These are phyloP conservation scores for Hydriomena furcata DNA, from an alignment of 2,888 invertebrate genomes.

Conservation along the genomic window DNA sequence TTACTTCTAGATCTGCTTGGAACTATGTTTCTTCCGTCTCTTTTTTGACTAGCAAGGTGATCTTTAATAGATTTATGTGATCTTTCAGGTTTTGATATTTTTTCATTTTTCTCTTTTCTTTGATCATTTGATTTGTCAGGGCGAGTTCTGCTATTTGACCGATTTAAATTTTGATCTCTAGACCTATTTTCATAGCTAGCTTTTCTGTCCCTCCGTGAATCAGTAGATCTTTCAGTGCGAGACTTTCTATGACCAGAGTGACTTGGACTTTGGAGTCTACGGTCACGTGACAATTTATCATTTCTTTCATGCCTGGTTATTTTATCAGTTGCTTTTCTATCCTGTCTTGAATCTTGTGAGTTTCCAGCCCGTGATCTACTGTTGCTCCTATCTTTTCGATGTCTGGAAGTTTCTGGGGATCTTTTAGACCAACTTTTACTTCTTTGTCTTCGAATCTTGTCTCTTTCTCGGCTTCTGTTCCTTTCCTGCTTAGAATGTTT, in stretches of 20 bases:
- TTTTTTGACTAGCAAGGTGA: not conserved
- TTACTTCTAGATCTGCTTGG: slow-evolving; percentile 5
- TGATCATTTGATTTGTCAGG: not conserved
- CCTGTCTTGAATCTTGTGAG: slow-evolving; percentile 21
- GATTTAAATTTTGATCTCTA: slow-evolving; percentile 9
- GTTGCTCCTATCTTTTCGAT: slow-evolving; percentile 18
- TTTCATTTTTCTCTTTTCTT: not conserved
- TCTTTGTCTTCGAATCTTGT: slow-evolving; percentile 32
- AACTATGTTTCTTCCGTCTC: not conserved
- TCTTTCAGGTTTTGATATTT: not conserved
- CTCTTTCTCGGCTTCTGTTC: slow-evolving; percentile 30
- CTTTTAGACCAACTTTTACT: slow-evolving; percentile 26
- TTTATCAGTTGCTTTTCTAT: slow-evolving; percentile 2
- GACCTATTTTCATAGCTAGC: slow-evolving; percentile 4
- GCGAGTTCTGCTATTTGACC: slow-evolving; percentile 13
- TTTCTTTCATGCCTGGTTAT: slow-evolving; percentile 1
- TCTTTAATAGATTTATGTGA: not conserved
- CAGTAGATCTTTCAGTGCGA: slow-evolving; percentile 15
- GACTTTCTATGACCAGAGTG: slow-evolving; percentile 15
- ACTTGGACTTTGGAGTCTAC: slow-evolving; percentile 17
- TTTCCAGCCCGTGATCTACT: slow-evolving; percentile 16
- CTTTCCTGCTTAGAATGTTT: slow-evolving; percentile 20
- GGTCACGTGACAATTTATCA: slow-evolving; percentile 15
- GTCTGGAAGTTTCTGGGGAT: slow-evolving; percentile 16
- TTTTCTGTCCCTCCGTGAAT: slow-evolving; percentile 9